These are phyloP conservation scores for Prinia subflava DNA, from an alignment of 2,113 vertebrate species.

Conservation along the genomic window DNA sequence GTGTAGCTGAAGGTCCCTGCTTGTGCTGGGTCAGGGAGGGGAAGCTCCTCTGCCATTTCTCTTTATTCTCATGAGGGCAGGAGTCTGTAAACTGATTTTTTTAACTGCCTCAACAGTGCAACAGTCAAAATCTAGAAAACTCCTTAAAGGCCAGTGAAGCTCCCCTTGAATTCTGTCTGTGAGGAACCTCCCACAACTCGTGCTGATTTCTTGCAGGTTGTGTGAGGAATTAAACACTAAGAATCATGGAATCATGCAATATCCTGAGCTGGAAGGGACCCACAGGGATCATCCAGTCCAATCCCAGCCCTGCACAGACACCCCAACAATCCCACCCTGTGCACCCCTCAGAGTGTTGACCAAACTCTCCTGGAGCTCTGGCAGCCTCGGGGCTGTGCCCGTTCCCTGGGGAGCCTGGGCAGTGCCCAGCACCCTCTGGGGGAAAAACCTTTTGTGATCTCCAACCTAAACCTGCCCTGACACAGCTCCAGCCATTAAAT, in stretches of 20 bases:
- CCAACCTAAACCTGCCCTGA: accelerated
- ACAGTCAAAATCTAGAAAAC: not conserved
- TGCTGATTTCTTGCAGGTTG: not conserved
- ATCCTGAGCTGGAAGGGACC: not conserved
- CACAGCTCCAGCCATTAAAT: not conserved
- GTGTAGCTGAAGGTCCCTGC: not conserved
- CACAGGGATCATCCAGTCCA: not conserved
- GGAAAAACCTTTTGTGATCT: accelerated
- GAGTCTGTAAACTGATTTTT: not conserved
- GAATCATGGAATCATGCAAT: not conserved
- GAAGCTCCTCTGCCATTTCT: not conserved
- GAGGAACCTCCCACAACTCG: accelerated
- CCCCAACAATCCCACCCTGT: not conserved
- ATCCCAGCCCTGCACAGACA: not conserved
- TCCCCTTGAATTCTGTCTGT: accelerated
- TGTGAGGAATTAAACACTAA: not conserved
- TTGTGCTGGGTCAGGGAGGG: not conserved
- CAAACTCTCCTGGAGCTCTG: not conserved
- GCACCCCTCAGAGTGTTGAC: accelerated
- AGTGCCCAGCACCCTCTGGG: not conserved
- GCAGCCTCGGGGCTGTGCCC: accelerated
- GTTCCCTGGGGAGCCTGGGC: not conserved
- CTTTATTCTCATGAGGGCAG: not conserved
- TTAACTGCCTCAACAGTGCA: not conserved
- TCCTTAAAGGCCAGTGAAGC: not conserved